A percentile compares a stretch with the other conserved stretches of the same genome.
These are phyloP conservation scores for Lepidurus packardi DNA, from an alignment of 1,140 invertebrate genomes.

Conservation along the genomic window DNA sequence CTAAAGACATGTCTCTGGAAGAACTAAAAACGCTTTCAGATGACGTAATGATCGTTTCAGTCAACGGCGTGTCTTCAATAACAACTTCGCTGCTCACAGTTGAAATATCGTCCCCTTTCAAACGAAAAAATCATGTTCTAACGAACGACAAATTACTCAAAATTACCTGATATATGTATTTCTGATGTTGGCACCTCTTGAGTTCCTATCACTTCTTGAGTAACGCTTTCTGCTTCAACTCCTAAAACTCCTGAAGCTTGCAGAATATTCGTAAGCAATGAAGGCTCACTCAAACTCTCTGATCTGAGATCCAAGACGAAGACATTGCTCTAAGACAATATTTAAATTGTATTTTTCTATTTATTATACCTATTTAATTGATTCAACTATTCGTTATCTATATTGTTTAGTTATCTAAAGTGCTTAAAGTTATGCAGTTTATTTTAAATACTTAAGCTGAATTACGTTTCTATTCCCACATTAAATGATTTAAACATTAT, in stretches of 20 bases:
- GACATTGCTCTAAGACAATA: conserved; percentile 24
- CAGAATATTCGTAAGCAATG: conserved; percentile 26
- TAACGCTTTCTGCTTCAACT: conserved; percentile 6
- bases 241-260: not conserved
- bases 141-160: not conserved
- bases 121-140: not conserved
- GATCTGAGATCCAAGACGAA: conserved; percentile 27
- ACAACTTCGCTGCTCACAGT: not conserved
- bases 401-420: no score
- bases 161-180: not conserved
- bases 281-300: conserved; percentile 20
- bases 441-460: no score
- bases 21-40: not conserved
- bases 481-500: no score
- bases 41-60: not conserved
- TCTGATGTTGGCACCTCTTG: not conserved
- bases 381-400: no score
- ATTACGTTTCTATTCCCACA: no score
- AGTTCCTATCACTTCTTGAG: not conserved
- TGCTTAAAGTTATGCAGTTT: no score
- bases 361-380: no score
- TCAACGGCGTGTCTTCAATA: not conserved
- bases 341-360: not conserved
- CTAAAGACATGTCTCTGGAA: not conserved
- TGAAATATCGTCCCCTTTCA: not conserved